Conservation (phyloP, 1,140 invertebrate genomes). For the Steinernema khuongi region DNA sequence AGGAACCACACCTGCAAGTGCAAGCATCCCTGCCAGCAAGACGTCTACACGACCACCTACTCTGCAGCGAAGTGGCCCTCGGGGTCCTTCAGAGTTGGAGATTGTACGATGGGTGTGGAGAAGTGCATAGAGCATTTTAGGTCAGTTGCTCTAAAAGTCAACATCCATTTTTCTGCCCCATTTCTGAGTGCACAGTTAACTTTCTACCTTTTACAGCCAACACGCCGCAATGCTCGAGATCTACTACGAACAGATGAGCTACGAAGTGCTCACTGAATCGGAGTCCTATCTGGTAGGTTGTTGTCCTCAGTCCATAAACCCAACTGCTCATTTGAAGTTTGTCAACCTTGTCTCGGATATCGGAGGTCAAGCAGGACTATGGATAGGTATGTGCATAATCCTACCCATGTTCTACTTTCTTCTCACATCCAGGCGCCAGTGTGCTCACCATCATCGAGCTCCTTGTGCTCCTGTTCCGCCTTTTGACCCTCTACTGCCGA, state of each 20-base stretch:
- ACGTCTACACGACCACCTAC: conserved; percentile 56
- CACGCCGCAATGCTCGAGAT: conserved; percentile 52
- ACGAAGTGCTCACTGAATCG: conserved; percentile 50
- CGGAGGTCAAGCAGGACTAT: conserved; percentile 51
- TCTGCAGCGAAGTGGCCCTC: conserved; percentile 50
- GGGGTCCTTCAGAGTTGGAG: conserved; percentile 41
- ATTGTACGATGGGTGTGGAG: conserved; percentile 30
- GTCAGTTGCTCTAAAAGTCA: conserved; percentile 16
- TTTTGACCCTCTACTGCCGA: conserved; percentile 12
- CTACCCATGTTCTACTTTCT: conserved; percentile 17
- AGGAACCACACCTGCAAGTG: conserved; percentile 40
- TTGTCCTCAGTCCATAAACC: not conserved
- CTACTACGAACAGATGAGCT: conserved; percentile 59
- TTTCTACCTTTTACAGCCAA: conserved; percentile 25
- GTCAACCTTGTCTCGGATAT: conserved; percentile 57
- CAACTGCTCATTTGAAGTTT: conserved; percentile 35
- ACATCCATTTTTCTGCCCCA: not conserved
- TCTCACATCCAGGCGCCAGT: conserved; percentile 15
- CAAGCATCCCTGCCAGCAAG: conserved; percentile 50
- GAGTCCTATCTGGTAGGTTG: conserved; percentile 51
- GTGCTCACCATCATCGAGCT: conserved; percentile 25
- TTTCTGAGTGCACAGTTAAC: not conserved
- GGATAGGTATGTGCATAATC: conserved; percentile 41
- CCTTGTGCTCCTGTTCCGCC: conserved; percentile 20
- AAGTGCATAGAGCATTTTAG: conserved; percentile 31